Evolutionary conservation across 2,797 vertebrate genomes (phyloP).

Genomic region (Limnodromus scolopaceus): DNA sequence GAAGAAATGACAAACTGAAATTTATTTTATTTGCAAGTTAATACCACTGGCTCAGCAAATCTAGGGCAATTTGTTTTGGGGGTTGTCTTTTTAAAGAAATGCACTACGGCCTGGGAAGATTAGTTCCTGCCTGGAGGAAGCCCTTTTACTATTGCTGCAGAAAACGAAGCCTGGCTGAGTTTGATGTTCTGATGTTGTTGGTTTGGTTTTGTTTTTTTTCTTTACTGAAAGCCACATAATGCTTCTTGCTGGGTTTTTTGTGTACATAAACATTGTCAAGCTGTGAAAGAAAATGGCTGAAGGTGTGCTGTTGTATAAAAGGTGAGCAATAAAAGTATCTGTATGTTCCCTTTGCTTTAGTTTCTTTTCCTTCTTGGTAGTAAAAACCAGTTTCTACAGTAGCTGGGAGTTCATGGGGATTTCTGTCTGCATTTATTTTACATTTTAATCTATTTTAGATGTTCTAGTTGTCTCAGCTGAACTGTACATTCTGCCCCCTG

Average conservation of each 20-base stretch:
- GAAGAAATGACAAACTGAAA: conserved; percentile 69
- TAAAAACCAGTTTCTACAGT: neutral
- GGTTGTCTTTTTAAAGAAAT: conserved; percentile 73
- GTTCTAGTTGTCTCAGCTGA: neutral
- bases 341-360: conserved; percentile 70
- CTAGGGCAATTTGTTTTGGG: conserved; percentile 73
- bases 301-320: conserved; percentile 87
- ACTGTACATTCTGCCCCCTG: neutral
- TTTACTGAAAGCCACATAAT: conserved; percentile 79
- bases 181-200: conserved; percentile 75
- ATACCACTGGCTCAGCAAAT: conserved; percentile 78
- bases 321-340: conserved; percentile 90
- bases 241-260: conserved; percentile 82
- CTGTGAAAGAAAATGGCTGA: conserved; percentile 87
- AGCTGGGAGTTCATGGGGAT: neutral
- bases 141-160: conserved; percentile 82
- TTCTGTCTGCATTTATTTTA: neutral
- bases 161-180: conserved; percentile 79
- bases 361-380: conserved; percentile 53
- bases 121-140: conserved; percentile 74
- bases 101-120: conserved; percentile 77
- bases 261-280: conserved; percentile 84
- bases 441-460: neutral
- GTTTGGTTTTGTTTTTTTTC: conserved; percentile 75
- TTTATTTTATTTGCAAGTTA: conserved; percentile 75